phyloP scores from a whole-genome alignment of 2,888 invertebrate species.

The Sturmia bella region DNA sequence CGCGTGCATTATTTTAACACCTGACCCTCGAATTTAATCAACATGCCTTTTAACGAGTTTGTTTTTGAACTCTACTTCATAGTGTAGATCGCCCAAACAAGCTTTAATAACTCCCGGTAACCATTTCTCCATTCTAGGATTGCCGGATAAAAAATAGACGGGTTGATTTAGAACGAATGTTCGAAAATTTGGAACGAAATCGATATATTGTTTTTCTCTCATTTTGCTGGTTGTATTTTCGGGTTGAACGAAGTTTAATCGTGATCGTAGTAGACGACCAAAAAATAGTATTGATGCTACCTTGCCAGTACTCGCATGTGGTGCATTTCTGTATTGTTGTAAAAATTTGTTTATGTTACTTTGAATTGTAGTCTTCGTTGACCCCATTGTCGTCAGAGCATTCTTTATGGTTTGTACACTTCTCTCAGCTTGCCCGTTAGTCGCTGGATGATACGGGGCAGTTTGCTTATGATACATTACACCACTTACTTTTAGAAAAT shows the following conservation, averaged over 20 bases:
- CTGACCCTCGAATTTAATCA: constrained; percentile 20
- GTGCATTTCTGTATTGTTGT: constrained; percentile 58
- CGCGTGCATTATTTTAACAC: neutral
- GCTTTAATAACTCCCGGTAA: neutral
- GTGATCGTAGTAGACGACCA: constrained; percentile 54
- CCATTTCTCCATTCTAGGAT: constrained; percentile 29
- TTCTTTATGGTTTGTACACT: constrained; percentile 56
- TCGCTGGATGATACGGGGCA: constrained; percentile 6
- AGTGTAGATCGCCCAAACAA: constrained; percentile 27
- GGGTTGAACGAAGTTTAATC: constrained; percentile 57
- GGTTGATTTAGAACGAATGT: constrained; percentile 13
- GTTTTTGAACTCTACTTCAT: constrained; percentile 16
- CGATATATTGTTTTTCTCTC: constrained; percentile 13
- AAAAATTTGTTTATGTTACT: constrained; percentile 51
- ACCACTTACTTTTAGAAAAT: neutral
- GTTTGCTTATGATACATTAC: neutral
- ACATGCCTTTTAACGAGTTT: constrained; percentile 23
- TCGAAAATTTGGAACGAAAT: constrained; percentile 22
- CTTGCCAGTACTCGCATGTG: constrained; percentile 51
- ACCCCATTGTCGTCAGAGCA: constrained; percentile 27
- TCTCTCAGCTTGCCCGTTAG: constrained; percentile 2
- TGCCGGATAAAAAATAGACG: constrained; percentile 43
- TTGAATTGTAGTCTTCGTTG: neutral
- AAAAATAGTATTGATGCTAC: constrained; percentile 58
- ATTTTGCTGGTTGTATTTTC: constrained; percentile 17